phyloP scores from a whole-genome alignment of 2,797 vertebrate species.

The Distichodus sexfasciatus region DNA sequence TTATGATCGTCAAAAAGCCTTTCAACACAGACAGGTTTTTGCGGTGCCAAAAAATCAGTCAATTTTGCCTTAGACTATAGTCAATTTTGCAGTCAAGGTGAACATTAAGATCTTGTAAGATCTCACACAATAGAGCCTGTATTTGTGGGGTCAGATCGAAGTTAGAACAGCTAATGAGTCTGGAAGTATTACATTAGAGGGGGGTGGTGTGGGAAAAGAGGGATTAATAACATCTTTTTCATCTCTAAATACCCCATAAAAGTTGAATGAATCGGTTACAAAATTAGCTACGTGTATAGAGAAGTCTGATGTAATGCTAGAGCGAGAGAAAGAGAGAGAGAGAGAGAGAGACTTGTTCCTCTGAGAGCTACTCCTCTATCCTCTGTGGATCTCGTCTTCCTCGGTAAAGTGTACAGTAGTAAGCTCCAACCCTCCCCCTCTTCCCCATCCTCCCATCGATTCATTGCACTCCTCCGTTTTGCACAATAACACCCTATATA shows the following conservation, averaged over 20 bases:
- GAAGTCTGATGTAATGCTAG: conserved; percentile 39
- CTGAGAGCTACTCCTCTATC: neutral
- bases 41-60: too few species aligned
- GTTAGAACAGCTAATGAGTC: neutral
- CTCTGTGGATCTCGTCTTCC: neutral
- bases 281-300: conserved; percentile 42
- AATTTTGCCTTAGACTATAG: too few species aligned
- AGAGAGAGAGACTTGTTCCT: neutral
- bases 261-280: conserved; percentile 24
- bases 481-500: neutral
- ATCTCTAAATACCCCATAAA: too few species aligned
- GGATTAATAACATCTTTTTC: conserved; percentile 36
- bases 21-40: too few species aligned
- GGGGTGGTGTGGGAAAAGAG: neutral
- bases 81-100: too few species aligned
- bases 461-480: too few species aligned
- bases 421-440: neutral
- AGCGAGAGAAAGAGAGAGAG: neutral
- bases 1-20: too few species aligned
- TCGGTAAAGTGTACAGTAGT: conserved; percentile 1
- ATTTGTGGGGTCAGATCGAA: neutral
- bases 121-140: neutral
- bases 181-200: too few species aligned
- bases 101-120: too few species aligned
- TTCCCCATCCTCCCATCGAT: neutral